Evolutionary conservation across 1,140 invertebrate species (phyloP).

Genomic region (Ips nitidus): DNA sequence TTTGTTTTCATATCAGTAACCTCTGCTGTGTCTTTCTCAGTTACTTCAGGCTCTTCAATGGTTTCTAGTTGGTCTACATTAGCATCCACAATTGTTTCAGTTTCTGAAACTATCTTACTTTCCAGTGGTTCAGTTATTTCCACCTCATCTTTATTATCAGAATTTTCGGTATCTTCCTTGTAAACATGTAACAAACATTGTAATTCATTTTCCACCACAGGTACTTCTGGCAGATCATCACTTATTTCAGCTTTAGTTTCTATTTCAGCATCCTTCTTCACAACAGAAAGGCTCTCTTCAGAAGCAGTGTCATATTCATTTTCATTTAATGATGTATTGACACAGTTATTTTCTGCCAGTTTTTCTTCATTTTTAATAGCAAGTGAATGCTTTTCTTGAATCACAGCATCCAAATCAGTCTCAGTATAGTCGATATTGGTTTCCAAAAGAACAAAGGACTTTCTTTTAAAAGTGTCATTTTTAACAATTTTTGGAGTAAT

Average conservation of each 20-base stretch:
- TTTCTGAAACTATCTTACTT: not conserved
- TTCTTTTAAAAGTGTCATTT: slow-evolving; percentile 40
- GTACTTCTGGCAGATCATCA: not conserved
- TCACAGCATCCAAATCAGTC: slow-evolving; percentile 46
- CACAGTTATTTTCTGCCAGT: not conserved
- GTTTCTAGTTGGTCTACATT: not conserved
- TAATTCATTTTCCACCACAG: not conserved
- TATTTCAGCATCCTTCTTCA: not conserved
- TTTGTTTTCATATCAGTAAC: not conserved
- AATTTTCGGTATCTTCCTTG: not conserved
- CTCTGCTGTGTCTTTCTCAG: not conserved
- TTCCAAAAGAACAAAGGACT: slow-evolving; percentile 46
- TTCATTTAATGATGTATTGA: not conserved
- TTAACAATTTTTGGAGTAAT: slow-evolving; percentile 26
- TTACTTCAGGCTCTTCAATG: not conserved
- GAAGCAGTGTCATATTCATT: not conserved
- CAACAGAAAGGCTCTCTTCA: not conserved
- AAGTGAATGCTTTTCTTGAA: slow-evolving; percentile 6
- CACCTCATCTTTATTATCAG: not conserved
- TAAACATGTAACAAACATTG: not conserved
- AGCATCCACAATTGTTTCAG: not conserved
- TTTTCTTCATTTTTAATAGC: not conserved
- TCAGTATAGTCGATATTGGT: slow-evolving; percentile 51
- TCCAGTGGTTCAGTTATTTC: not conserved
- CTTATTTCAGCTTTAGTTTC: not conserved